Evolutionary conservation across 2,113 vertebrate genomes (phyloP), one percentile per base, ranked within the genome.

Genomic region (Halcyon senegalensis): DNA sequence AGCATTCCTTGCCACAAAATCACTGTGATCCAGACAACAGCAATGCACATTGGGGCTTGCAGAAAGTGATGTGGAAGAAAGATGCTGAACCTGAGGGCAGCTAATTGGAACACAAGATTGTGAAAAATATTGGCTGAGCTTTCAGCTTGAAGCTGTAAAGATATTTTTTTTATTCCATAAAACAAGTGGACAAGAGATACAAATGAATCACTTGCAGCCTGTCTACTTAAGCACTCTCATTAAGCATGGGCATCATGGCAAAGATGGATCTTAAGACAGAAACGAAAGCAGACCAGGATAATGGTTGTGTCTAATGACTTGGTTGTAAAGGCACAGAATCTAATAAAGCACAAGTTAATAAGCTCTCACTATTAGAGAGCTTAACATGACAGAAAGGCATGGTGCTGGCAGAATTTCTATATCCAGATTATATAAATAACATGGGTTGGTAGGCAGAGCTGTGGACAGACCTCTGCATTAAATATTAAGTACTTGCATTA

Each of bases 331-430:
- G 80, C 58, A 94, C 24, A 82, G 76, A 87, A 84, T 72, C 69
- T 92, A 96, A 94, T 93, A 93, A 93, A 90, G 58, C 66, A 79
- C 39, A 58, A 92, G 96, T 84, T 96, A 96, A 95, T 95, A 93
- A 94, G 90, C 80, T 94, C 50, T 84, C 44, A 60, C 90, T 89
- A 15, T 78, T 66, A 91, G 66, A 73, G 62, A 90, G 79, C 59
- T 88, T 94, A 93, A 89, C 58, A 28, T 79, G 92, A 92, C 80
- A 95, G 66, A 90, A 90, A 89, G 48, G 60, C 69, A 81, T 20
- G 18, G 31, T 76, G 85, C 66, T 93, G 76, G 51, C 60, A 88
- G 39, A 67, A 82, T 92, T 87, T 93, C 84, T 96, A 39, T 69
- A 91, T 87, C n/a, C 28, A 79, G 58, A 23, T 79, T 84, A 62